Conservation (phyloP, 2,888 invertebrate genomes). For the Melanargia galathea region DNA sequence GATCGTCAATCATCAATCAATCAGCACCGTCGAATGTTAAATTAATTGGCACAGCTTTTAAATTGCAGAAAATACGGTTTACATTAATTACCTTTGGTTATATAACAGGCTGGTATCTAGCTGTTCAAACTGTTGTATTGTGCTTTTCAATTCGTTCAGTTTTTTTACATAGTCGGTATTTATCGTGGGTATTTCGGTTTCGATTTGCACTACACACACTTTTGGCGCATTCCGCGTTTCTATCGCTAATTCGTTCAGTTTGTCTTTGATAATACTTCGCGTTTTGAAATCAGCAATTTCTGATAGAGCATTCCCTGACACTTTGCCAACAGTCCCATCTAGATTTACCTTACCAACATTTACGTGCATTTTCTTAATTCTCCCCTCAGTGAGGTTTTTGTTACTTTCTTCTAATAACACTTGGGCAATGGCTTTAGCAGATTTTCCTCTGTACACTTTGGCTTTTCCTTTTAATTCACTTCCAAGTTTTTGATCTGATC, state of each 20-base stretch:
- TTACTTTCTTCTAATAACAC: conserved; percentile 84
- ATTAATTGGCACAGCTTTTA: background rate
- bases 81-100: conserved; percentile 84
- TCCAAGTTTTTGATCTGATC: conserved; percentile 71
- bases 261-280: conserved; percentile 26
- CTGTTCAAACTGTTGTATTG: conserved; percentile 84
- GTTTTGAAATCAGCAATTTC: conserved; percentile 21
- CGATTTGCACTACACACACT: conserved; percentile 64
- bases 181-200: conserved; percentile 64
- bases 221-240: conserved; percentile 58
- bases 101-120: conserved; percentile 82
- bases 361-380: conserved; percentile 56
- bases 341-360: conserved; percentile 42
- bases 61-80: background rate
- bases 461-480: conserved; percentile 80
- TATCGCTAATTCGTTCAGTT: conserved; percentile 38
- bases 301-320: conserved; percentile 25
- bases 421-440: conserved; percentile 87
- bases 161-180: conserved; percentile 83
- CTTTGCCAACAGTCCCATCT: conserved; percentile 14
- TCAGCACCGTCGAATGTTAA: background rate
- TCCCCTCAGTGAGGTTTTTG: conserved; percentile 76
- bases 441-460: conserved; percentile 86
- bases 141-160: conserved; percentile 83
- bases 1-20: conserved; percentile 1